A percentile compares a stretch with the other conserved stretches of the same genome.
Conservation (phyloP, 2,113 vertebrate genomes). For the Podiceps cristatus region DNA sequence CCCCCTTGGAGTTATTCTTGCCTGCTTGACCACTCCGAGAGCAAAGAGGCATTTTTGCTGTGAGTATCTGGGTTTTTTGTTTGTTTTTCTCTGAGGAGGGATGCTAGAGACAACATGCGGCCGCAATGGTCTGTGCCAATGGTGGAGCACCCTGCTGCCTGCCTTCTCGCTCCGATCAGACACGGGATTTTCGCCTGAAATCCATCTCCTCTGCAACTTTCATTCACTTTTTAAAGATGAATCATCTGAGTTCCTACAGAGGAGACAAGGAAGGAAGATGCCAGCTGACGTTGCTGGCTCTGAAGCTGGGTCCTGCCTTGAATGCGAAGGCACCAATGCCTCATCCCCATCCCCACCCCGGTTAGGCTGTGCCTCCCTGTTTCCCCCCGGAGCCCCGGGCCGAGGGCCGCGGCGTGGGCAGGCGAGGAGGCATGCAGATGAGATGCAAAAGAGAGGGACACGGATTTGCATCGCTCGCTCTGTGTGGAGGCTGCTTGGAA, state of each 20-base stretch:
- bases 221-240: background rate
- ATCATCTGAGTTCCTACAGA: background rate
- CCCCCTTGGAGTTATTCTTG: background rate
- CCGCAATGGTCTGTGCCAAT: background rate
- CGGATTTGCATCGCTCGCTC: background rate
- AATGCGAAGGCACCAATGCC: background rate
- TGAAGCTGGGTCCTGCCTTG: background rate
- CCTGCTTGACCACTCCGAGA: accelerated
- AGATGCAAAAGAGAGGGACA: background rate
- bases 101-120: background rate
- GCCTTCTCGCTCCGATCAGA: accelerated
- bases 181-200: background rate
- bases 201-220: background rate
- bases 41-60: background rate
- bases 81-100: background rate
- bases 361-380: accelerated
- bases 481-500: background rate
- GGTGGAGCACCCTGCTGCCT: background rate
- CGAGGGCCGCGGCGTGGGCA: background rate
- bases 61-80: background rate
- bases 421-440: background rate
- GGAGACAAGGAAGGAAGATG: background rate
- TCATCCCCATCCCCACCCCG: background rate
- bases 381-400: accelerated
- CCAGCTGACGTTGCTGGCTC: background rate